Base-by-base conservation (phyloP, 2,888 invertebrate genomes). In the Melitaea athalia region DNA sequence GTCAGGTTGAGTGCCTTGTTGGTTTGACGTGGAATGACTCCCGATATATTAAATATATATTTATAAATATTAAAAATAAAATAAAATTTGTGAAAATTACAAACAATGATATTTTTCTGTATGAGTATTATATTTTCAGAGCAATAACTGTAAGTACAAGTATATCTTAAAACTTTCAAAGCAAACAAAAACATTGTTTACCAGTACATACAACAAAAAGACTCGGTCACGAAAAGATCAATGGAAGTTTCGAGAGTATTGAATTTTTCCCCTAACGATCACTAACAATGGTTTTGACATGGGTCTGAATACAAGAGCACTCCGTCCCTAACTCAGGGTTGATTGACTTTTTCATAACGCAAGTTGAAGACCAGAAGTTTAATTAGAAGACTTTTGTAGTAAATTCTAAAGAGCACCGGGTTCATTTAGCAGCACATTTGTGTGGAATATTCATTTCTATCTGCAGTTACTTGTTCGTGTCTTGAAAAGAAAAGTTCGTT, bases 231-330 rank as follows among this genome's bases (percentile, higher is more conserved):
- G 69, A 79, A 82, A 83, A 79, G 81, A 82, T 81, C 83, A 81
- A 79, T 83, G 77, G 73, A 78, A 80, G 79, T 84, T 82, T 81
- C 68, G 71, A 76, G 77, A 76, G 79, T 86, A 85, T 86, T 84
- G 83, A 83, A 84, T 86, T 85, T 55, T 83, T 79, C 79, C 77
- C 78, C 79, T 79, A 80, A 81, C 81, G 79, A 74, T 76, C 76
- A 73, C 78, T 78, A 81, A 87, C 84, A 88, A 88, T 82, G 82
- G 79, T 74, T 77, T 77, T 86, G 85, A 86, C 81, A 69, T 74
- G 70, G 72, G 70, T 71, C 70, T 71, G 65, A 73, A 68, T 63
- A 69, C 63, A 55, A 71, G 70, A 71, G 73, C 67, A 61, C 68
- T 72, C 69, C 59, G 65, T 59, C 59, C 64, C 63, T 67, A 61